phyloP scores from a whole-genome alignment of 2,888 invertebrate species.

The Pocota personata region DNA sequence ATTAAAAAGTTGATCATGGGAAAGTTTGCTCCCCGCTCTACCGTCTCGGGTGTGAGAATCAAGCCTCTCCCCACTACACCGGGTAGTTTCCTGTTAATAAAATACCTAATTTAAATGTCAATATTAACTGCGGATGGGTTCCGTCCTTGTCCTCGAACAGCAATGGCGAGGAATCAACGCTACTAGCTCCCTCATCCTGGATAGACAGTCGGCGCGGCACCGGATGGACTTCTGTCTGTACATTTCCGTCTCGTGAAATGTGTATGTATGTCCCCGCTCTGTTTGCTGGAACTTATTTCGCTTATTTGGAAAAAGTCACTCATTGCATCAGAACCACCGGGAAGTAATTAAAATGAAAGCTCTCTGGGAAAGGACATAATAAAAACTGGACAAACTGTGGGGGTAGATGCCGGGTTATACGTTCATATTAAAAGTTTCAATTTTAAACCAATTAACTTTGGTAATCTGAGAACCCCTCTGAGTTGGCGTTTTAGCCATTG shows the following conservation, averaged over 20 bases:
- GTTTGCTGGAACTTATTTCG: slow-evolving; percentile 59
- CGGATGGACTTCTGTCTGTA: slow-evolving; percentile 67
- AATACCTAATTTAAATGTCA: slow-evolving; percentile 79
- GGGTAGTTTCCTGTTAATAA: slow-evolving; percentile 59
- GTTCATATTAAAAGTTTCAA: slow-evolving; percentile 71
- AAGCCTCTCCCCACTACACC: neutral
- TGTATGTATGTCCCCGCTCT: slow-evolving; percentile 3
- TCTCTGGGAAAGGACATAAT: slow-evolving; percentile 60
- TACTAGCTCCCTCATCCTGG: neutral
- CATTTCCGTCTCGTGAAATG: slow-evolving; percentile 59
- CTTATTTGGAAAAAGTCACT: slow-evolving; percentile 58
- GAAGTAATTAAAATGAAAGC: slow-evolving; percentile 71
- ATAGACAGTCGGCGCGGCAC: slow-evolving; percentile 35
- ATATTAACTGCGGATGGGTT: slow-evolving; percentile 76
- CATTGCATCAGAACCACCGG: slow-evolving; percentile 52
- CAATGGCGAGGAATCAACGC: slow-evolving; percentile 30
- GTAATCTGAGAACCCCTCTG: slow-evolving; percentile 70
- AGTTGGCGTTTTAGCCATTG: slow-evolving; percentile 45
- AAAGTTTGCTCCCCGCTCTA: slow-evolving; percentile 7
- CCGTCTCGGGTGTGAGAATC: slow-evolving; percentile 12
- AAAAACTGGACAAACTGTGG: slow-evolving; percentile 37
- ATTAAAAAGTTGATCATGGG: slow-evolving; percentile 71
- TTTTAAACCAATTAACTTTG: slow-evolving; percentile 75
- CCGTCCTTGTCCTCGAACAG: slow-evolving; percentile 20
- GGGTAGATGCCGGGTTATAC: neutral